Evolutionary conservation across 1,140 invertebrate genomes (phyloP).

Genomic region (Cotesia typhae): DNA sequence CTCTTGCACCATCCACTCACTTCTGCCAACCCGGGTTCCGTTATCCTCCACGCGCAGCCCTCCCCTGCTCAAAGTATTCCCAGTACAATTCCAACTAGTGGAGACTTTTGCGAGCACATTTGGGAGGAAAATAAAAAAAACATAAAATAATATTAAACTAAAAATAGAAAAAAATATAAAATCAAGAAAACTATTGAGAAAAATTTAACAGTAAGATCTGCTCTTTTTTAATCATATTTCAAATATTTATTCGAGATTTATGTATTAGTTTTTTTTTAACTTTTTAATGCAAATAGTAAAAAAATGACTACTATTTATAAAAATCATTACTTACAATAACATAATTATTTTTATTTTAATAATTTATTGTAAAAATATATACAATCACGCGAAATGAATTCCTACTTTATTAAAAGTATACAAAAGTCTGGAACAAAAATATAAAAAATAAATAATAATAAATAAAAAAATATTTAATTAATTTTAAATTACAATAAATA

Average conservation of each 20-base stretch:
- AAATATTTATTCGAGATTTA: conserved; percentile 23
- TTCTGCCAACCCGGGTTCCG: conserved; percentile 16
- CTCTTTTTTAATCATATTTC: conserved; percentile 27
- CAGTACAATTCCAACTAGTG: conserved; percentile 39
- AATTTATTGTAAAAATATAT: neutral
- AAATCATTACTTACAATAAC: neutral
- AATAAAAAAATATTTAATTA: conserved; percentile 32
- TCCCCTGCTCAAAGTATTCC: conserved; percentile 29
- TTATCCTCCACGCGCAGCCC: conserved; percentile 34
- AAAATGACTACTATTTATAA: neutral
- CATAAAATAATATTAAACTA: too few relatives aligned
- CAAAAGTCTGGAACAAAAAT: conserved; percentile 73
- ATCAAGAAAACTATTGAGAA: neutral
- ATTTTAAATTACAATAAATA: conserved; percentile 21
- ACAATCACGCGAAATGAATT: conserved; percentile 83
- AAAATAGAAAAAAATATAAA: too few relatives aligned
- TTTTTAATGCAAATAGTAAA: neutral
- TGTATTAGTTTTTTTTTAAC: neutral
- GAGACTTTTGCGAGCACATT: conserved; percentile 37
- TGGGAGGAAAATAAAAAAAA: conserved; percentile 11
- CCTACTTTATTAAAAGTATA: conserved; percentile 88
- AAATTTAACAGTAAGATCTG: conserved; percentile 9
- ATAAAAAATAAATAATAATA: conserved; percentile 30
- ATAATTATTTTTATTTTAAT: neutral
- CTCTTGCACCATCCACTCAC: conserved; percentile 35